Evolutionary conservation across 1,140 invertebrate species (phyloP).

Genomic region (Amphibalanus amphitrite): DNA sequence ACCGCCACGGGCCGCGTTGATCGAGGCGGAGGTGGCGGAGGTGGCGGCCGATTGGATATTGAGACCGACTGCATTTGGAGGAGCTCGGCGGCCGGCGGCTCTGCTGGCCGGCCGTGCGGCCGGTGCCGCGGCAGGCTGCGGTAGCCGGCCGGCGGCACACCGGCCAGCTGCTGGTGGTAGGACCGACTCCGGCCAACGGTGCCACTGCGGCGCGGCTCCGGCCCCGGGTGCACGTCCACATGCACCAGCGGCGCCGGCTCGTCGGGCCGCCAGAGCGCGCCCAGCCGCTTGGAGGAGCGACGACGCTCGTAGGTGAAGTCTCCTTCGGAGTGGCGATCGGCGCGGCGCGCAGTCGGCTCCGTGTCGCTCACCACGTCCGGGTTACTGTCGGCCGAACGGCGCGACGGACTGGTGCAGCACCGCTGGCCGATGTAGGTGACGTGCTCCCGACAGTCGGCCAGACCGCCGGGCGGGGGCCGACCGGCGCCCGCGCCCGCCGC

Average conservation of each 20-base stretch:
- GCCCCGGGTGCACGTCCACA: not conserved
- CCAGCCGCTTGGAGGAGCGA: not conserved
- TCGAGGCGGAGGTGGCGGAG: too few relatives aligned
- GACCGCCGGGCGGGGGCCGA: too few relatives aligned
- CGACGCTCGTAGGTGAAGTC: not conserved
- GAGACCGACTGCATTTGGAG: not conserved
- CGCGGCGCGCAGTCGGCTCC: not conserved
- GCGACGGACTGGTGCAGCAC: not conserved
- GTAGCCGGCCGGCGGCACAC: not conserved
- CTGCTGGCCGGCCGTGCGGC: too few relatives aligned
- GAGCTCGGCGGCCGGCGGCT: not conserved
- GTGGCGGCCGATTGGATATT: not conserved
- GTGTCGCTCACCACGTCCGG: not conserved
- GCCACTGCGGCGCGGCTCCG: not conserved
- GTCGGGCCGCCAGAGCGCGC: not conserved
- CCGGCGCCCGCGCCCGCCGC: too few relatives aligned
- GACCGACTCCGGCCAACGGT: not conserved
- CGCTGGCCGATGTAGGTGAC: not conserved
- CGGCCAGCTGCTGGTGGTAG: not conserved
- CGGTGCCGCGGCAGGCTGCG: not conserved
- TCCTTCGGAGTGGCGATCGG: not conserved
- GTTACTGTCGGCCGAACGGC: not conserved
- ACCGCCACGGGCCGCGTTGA: too few relatives aligned
- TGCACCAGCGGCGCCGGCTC: not conserved
- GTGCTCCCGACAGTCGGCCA: not conserved